phyloP scores from a whole-genome alignment of 2,113 vertebrate genomes.

The Crotalus horridus region DNA sequence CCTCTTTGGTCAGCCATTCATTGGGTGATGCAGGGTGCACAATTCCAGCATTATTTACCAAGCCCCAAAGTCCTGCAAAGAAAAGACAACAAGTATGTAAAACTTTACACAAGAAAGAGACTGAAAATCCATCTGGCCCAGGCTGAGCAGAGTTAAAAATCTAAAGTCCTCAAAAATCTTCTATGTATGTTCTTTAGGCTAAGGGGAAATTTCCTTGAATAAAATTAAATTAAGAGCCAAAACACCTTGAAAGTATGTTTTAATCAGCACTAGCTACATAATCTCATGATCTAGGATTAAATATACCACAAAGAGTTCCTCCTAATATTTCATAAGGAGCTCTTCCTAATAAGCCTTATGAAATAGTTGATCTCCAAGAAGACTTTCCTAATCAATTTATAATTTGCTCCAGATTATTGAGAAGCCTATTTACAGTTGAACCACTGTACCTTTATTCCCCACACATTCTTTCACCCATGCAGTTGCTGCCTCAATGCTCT shows the following conservation, averaged over 20 bases:
- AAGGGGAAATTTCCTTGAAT: neutral
- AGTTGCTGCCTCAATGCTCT: constrained; percentile 67
- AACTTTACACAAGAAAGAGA: neutral
- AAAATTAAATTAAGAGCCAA: neutral
- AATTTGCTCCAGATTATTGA: neutral
- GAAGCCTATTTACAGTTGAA: neutral
- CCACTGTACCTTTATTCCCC: constrained; percentile 72
- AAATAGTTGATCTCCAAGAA: neutral
- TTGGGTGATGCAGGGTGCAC: constrained; percentile 58
- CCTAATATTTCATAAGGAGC: neutral
- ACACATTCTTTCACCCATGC: constrained; percentile 71
- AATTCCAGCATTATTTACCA: constrained; percentile 81
- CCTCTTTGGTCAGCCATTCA: constrained; percentile 73
- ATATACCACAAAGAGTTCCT: neutral
- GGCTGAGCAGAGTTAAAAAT: neutral
- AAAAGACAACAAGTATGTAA: rapidly evolving
- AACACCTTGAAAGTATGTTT: neutral
- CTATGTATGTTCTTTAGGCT: neutral
- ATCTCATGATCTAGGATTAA: neutral
- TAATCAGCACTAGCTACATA: neutral
- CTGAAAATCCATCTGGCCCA: neutral
- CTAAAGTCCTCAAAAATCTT: neutral
- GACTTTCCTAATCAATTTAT: neutral
- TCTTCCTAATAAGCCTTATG: neutral
- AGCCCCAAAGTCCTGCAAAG: constrained; percentile 78